Evolutionary conservation across 2,113 vertebrate species (phyloP).

Genomic region (Vidua chalybeata): DNA sequence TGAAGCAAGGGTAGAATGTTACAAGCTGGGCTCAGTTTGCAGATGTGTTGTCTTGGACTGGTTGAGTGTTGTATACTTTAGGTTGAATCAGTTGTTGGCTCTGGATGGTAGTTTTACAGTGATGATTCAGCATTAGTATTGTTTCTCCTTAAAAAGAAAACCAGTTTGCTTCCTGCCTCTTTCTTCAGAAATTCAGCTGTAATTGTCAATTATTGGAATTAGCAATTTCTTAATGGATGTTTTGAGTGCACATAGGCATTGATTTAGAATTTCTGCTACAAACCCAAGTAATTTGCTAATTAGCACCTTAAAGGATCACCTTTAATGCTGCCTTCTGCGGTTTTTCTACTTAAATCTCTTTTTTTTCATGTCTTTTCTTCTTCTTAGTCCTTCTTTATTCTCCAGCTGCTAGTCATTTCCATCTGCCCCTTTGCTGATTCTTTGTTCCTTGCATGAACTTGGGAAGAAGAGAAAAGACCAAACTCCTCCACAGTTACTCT

Average conservation of each 20-base stretch:
- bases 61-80: background rate
- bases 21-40: background rate
- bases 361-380: background rate
- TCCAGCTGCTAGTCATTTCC: background rate
- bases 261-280: background rate
- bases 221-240: background rate
- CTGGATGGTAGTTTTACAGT: background rate
- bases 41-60: background rate
- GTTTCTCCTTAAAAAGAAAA: conserved; percentile 12
- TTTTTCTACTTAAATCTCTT: background rate
- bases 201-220: conserved; percentile 18
- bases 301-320: background rate
- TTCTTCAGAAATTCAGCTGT: conserved; percentile 18
- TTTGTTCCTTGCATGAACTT: background rate
- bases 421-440: background rate
- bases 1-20: background rate
- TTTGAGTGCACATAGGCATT: background rate
- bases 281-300: conserved; percentile 17
- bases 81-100: background rate
- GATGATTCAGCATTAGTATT: conserved; percentile 26
- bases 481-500: background rate
- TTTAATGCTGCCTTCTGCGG: background rate
- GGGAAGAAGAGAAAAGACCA: background rate
- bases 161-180: background rate
- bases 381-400: background rate